A percentile compares a stretch with the other conserved stretches of the same genome.
phyloP scores from a whole-genome alignment of 1,140 invertebrate genomes.

The Vanessa tameamea region DNA sequence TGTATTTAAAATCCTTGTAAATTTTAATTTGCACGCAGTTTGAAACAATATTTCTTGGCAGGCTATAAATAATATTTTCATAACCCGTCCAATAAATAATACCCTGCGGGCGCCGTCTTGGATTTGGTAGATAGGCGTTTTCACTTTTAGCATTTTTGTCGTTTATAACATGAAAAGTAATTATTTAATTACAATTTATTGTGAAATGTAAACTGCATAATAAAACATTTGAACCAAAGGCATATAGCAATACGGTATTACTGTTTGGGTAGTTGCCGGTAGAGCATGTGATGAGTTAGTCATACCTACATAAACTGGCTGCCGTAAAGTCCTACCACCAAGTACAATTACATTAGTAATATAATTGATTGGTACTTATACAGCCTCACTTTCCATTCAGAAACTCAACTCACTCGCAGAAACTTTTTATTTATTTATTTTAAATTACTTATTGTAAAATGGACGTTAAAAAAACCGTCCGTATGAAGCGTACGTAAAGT shows the following conservation, averaged over 20 bases:
- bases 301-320: no score
- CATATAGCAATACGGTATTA: no score
- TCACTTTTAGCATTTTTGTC: neutral
- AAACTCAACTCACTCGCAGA: no score
- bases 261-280: no score
- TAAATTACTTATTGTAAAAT: neutral
- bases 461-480: neutral
- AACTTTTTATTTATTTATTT: no score
- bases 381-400: no score
- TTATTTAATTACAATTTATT: neutral
- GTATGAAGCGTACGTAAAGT: neutral
- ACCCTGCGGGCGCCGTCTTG: neutral
- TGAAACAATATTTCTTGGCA: neutral
- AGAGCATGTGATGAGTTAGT: no score
- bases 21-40: slow-evolving; percentile 3
- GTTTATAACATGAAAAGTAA: neutral
- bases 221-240: no score
- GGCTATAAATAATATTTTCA: slow-evolving; percentile 16
- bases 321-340: no score
- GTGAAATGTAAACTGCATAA: no score
- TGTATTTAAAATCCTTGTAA: neutral
- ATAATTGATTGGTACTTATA: no score
- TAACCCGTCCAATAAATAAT: slow-evolving; percentile 16
- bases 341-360: no score
- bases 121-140: neutral